phyloP scores from a whole-genome alignment of 2,888 invertebrate species.

The Acleris holmiana region DNA sequence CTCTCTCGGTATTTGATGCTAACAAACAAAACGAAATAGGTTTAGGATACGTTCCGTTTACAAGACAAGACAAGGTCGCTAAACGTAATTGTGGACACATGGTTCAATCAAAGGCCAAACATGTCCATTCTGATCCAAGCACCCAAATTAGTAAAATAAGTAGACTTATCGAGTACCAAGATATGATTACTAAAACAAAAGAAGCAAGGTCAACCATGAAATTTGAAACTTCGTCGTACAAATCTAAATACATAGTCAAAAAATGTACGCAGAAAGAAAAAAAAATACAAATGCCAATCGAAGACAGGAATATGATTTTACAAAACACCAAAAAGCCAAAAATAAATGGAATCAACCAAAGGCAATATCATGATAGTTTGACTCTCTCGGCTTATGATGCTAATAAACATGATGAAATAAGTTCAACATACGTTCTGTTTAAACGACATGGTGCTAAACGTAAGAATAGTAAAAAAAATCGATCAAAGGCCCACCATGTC shows the following conservation, averaged over 20 bases:
- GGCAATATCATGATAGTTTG: too few species aligned
- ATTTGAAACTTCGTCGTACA: background rate
- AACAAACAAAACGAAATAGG: background rate
- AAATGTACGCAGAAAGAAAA: background rate
- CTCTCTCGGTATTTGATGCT: background rate
- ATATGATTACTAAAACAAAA: background rate
- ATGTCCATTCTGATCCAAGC: background rate
- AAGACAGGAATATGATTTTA: too few species aligned
- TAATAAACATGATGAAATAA: background rate
- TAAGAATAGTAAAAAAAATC: background rate
- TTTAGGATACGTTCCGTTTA: background rate
- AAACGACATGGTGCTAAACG: background rate
- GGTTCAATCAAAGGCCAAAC: background rate
- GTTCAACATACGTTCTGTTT: background rate
- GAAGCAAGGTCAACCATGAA: background rate
- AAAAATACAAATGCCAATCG: background rate
- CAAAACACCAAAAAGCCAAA: background rate
- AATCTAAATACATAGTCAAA: background rate
- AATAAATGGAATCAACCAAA: background rate
- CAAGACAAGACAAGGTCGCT: background rate
- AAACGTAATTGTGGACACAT: background rate
- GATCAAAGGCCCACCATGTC: constrained; percentile 1
- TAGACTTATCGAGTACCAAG: background rate
- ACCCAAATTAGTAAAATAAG: background rate
- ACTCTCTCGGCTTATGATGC: background rate